Evolutionary conservation across 2,797 vertebrate genomes (phyloP).

Genomic region (Gastrophryne carolinensis): DNA sequence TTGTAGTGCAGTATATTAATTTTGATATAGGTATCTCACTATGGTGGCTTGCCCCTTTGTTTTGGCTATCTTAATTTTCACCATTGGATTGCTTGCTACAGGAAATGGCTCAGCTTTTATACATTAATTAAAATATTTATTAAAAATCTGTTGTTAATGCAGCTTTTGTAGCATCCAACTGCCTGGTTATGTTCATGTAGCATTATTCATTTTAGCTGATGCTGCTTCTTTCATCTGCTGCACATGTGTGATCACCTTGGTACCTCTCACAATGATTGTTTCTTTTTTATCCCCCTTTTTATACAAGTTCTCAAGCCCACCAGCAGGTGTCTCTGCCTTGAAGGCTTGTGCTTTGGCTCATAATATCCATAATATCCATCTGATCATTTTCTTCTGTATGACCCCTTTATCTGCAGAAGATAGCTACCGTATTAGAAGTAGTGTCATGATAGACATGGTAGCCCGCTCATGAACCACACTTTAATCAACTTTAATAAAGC

Average conservation of each 20-base stretch:
- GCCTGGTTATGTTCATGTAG: slow-evolving; percentile 10
- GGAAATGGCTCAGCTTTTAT: too few relatives aligned
- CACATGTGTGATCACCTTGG: slow-evolving; percentile 2
- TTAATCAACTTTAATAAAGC: too few relatives aligned
- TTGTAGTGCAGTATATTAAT: too few relatives aligned
- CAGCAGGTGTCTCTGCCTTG: slow-evolving; percentile 36
- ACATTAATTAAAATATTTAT: too few relatives aligned
- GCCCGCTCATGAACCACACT: too few relatives aligned
- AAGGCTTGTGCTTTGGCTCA: not conserved
- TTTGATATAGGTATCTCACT: too few relatives aligned
- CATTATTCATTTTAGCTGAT: not conserved
- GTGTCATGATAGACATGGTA: too few relatives aligned
- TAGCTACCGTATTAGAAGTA: too few relatives aligned
- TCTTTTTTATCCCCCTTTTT: not conserved
- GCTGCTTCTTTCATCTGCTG: slow-evolving; percentile 17
- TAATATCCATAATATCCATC: too few relatives aligned
- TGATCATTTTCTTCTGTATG: not conserved
- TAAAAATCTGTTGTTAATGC: not conserved
- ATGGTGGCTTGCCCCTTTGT: too few relatives aligned
- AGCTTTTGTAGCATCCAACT: not conserved
- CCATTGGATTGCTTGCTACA: not conserved
- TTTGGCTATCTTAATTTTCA: not conserved
- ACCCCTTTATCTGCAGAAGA: not conserved
- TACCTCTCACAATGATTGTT: not conserved
- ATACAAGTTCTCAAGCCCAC: not conserved